These are phyloP conservation scores for Sarcophaga bullata DNA, from an alignment of 1,140 invertebrate species.

Conservation along the genomic window DNA sequence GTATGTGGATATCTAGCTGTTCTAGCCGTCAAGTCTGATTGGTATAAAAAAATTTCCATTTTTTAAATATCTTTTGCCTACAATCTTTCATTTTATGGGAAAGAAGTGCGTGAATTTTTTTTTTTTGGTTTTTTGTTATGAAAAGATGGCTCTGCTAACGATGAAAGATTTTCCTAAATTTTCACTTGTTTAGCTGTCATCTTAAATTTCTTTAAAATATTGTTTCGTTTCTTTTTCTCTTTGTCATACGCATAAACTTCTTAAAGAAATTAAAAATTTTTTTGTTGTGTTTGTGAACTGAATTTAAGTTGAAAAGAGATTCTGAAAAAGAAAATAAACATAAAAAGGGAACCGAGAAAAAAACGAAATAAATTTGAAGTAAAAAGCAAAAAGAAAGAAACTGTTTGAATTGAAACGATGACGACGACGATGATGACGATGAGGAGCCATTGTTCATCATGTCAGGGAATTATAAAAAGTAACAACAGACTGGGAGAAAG, in stretches of 20 bases:
- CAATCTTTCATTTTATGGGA: too few species aligned
- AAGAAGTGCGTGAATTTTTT: too few species aligned
- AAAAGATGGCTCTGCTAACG: too few species aligned
- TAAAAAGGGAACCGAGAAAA: not conserved
- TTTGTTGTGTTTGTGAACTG: not conserved
- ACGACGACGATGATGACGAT: not conserved
- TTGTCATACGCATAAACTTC: not conserved
- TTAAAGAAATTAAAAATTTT: not conserved
- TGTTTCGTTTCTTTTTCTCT: not conserved
- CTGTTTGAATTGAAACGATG: slow-evolving; percentile 1
- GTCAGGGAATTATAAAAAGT: not conserved
- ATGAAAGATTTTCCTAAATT: too few species aligned
- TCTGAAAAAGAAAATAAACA: not conserved
- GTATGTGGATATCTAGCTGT: too few species aligned
- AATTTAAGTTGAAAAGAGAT: not conserved
- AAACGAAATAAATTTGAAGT: not conserved
- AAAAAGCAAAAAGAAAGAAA: not conserved
- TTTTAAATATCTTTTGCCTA: too few species aligned
- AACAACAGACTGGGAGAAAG: not conserved
- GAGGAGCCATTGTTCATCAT: not conserved
- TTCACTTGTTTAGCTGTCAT: too few species aligned
- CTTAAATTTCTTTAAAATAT: too few species aligned
- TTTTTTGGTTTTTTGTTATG: too few species aligned
- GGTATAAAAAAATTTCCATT: too few species aligned
- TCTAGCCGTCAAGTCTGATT: too few species aligned